phyloP scores from a whole-genome alignment of 2,113 vertebrate genomes.

The Alligator mississippiensis region DNA sequence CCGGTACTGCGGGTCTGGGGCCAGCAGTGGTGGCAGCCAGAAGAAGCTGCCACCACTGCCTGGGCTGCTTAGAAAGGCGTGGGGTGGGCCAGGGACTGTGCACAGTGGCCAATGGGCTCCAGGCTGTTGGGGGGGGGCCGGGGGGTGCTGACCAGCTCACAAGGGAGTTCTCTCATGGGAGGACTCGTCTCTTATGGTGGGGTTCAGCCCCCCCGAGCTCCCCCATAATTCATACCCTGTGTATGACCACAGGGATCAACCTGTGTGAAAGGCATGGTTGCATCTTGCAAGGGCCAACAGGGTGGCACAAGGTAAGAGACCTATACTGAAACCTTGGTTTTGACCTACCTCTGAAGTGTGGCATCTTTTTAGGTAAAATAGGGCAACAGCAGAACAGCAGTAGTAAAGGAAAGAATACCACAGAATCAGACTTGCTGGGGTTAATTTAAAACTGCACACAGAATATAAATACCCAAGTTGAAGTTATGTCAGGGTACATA shows the following conservation, averaged over 20 bases:
- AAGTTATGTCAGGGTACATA: background rate
- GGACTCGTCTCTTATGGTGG: too few relatives aligned
- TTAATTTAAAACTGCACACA: background rate
- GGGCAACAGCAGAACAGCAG: background rate
- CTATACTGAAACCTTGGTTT: background rate
- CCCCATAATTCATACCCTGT: too few relatives aligned
- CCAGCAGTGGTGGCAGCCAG: too few relatives aligned
- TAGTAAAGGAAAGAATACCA: background rate
- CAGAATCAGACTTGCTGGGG: background rate
- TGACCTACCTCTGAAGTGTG: background rate
- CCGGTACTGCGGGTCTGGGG: too few relatives aligned
- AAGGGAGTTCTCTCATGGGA: too few relatives aligned
- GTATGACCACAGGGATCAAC: background rate
- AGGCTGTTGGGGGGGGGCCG: too few relatives aligned
- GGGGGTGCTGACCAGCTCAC: too few relatives aligned
- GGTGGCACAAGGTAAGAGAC: background rate
- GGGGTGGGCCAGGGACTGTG: too few relatives aligned
- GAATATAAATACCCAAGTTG: background rate
- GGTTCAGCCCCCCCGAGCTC: too few relatives aligned
- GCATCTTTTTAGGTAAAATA: background rate
- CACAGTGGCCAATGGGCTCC: too few relatives aligned
- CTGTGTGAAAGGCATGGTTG: background rate
- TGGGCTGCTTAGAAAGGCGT: too few relatives aligned
- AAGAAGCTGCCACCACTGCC: too few relatives aligned
- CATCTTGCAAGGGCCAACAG: background rate